These are phyloP conservation scores for Pelosia muscerda DNA, from an alignment of 2,888 invertebrate genomes.

Conservation along the genomic window DNA sequence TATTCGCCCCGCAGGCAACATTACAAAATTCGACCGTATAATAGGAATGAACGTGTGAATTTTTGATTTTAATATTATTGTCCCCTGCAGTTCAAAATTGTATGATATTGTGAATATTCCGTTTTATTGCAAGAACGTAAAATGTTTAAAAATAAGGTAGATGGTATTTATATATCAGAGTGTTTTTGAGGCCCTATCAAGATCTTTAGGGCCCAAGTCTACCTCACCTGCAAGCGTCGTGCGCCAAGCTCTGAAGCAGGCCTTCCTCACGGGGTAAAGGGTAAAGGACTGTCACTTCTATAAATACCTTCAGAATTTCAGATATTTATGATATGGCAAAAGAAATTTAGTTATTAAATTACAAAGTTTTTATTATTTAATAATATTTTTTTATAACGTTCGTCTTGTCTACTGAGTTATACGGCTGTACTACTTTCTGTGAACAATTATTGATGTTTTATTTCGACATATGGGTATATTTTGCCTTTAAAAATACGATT, in stretches of 20 bases:
- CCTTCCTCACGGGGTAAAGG: too few species aligned
- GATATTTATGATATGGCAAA: too few species aligned
- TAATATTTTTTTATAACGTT: too few species aligned
- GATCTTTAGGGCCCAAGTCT: too few species aligned
- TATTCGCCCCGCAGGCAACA: conserved; percentile 78
- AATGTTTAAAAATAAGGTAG: not conserved
- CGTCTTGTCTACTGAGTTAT: too few species aligned
- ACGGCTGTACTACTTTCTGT: not conserved
- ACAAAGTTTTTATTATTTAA: not conserved
- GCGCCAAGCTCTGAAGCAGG: too few species aligned
- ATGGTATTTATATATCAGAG: not conserved
- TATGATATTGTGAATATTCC: conserved; percentile 43
- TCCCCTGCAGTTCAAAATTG: conserved; percentile 34
- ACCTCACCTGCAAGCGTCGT: too few species aligned
- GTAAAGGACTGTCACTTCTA: too few species aligned
- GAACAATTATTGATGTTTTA: not conserved
- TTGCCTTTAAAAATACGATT: conserved; percentile 18
- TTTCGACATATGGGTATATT: not conserved
- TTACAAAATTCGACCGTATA: conserved; percentile 71
- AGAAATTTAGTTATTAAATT: not conserved
- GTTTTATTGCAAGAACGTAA: conserved; percentile 27
- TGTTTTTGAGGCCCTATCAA: too few species aligned
- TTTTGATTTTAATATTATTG: conserved; percentile 63
- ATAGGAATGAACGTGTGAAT: conserved; percentile 69
- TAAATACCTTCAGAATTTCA: too few species aligned